phyloP scores from a whole-genome alignment of 2,113 vertebrate genomes.

The Lagopus muta region DNA sequence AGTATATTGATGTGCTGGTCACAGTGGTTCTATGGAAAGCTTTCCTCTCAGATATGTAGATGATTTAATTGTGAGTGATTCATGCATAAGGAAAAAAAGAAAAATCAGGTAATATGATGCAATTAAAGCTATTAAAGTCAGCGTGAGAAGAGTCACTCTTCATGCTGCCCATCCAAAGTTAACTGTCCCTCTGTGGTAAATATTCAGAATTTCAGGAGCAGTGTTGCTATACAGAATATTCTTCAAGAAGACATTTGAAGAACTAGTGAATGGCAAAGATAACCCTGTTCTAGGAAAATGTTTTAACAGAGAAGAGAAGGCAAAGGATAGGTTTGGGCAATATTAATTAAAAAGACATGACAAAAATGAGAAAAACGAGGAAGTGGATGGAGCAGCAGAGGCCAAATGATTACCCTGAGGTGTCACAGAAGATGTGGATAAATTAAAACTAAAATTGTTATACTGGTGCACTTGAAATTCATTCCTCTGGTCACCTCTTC shows the following conservation, averaged over 20 bases:
- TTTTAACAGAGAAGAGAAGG: background rate
- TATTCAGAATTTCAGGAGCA: background rate
- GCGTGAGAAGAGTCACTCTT: background rate
- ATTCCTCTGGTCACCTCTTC: background rate
- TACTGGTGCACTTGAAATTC: background rate
- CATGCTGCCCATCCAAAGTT: background rate
- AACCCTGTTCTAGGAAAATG: background rate
- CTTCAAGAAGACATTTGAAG: background rate
- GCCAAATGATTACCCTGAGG: background rate
- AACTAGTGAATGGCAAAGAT: background rate
- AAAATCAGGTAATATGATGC: background rate
- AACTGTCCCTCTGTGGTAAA: background rate
- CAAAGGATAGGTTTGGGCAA: background rate
- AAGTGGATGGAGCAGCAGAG: background rate
- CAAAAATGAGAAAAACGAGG: conserved; percentile 33
- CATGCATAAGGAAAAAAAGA: background rate
- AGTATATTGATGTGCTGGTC: background rate
- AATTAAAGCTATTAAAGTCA: background rate
- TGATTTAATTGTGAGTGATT: background rate
- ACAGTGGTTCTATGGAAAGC: background rate
- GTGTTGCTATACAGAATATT: background rate
- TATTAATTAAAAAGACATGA: conserved; percentile 41
- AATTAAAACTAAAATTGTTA: conserved; percentile 21
- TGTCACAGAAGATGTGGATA: conserved; percentile 27
- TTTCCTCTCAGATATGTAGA: background rate